phyloP scores from a whole-genome alignment of 2,797 vertebrate species.

The Cyprinella venusta region DNA sequence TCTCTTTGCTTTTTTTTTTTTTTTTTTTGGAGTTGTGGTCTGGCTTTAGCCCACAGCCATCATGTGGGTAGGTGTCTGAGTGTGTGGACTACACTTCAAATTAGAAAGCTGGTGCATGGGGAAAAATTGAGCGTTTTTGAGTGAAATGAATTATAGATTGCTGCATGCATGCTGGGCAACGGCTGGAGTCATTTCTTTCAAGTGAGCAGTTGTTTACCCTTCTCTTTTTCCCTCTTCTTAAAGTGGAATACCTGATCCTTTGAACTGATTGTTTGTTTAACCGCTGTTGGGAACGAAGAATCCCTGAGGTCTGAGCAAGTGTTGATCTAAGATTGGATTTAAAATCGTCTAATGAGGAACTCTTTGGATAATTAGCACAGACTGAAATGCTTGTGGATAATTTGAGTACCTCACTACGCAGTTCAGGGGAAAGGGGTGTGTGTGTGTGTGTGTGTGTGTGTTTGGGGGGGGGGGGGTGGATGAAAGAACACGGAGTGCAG shows the following conservation, averaged over 20 bases:
- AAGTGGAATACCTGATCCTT: slow-evolving; percentile 79
- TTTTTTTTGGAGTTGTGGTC: slow-evolving; percentile 22
- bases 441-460: too few species aligned
- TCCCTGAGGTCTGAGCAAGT: slow-evolving; percentile 82
- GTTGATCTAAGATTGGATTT: slow-evolving; percentile 84
- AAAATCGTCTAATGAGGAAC: slow-evolving; percentile 86
- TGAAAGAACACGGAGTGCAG: slow-evolving; percentile 75
- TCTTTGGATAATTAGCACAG: slow-evolving; percentile 80
- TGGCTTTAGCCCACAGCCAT: slow-evolving; percentile 53
- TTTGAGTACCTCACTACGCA: slow-evolving; percentile 78
- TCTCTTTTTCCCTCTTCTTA: slow-evolving; percentile 68
- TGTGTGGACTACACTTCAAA: slow-evolving; percentile 67
- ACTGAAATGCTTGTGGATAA: slow-evolving; percentile 82
- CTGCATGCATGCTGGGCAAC: slow-evolving; percentile 69
- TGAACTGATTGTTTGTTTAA: slow-evolving; percentile 84
- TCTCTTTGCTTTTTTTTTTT: slow-evolving; percentile 43
- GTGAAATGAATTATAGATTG: slow-evolving; percentile 73
- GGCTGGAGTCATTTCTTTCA: slow-evolving; percentile 72
- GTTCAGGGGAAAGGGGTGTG: slow-evolving; percentile 63
- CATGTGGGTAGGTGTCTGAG: slow-evolving; percentile 41
- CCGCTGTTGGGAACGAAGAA: slow-evolving; percentile 80
- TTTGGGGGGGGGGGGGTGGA: slow-evolving; percentile 62
- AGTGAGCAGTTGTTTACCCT: slow-evolving; percentile 83
- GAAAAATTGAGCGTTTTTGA: slow-evolving; percentile 69
- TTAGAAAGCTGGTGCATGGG: slow-evolving; percentile 68